Evolutionary conservation across 2,113 vertebrate genomes (phyloP).

Genomic region (Urocolius indicus): DNA sequence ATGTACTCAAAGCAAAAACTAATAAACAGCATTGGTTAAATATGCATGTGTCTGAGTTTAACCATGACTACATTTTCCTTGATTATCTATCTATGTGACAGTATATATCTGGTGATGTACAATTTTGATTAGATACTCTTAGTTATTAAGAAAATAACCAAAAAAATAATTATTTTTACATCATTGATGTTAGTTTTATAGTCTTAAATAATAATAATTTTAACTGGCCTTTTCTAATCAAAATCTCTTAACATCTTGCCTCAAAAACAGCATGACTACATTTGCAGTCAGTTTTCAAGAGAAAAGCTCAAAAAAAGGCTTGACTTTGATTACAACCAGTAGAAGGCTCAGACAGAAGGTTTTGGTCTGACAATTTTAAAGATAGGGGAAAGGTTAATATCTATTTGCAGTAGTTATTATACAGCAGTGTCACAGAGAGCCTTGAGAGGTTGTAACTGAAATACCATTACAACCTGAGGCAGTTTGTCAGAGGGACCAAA

Average conservation of each 20-base stretch:
- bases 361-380: constrained; percentile 25
- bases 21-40: neutral
- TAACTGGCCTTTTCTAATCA: neutral
- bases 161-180: neutral
- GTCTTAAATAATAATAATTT: neutral
- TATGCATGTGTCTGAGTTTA: neutral
- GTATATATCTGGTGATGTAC: neutral
- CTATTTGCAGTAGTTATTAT: neutral
- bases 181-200: neutral
- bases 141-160: neutral
- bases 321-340: neutral
- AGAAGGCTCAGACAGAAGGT: neutral
- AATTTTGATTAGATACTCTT: neutral
- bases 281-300: neutral
- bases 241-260: neutral
- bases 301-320: neutral
- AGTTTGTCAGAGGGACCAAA: neutral
- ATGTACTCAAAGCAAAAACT: neutral
- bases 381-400: neutral
- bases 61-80: neutral
- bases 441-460: neutral
- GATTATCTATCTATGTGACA: neutral
- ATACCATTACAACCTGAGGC: neutral
- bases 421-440: neutral
- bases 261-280: neutral